A percentile compares a stretch with the other conserved stretches of the same genome.
Evolutionary conservation across 1,140 invertebrate genomes (phyloP).

Genomic region (Palaemon carinicauda): DNA sequence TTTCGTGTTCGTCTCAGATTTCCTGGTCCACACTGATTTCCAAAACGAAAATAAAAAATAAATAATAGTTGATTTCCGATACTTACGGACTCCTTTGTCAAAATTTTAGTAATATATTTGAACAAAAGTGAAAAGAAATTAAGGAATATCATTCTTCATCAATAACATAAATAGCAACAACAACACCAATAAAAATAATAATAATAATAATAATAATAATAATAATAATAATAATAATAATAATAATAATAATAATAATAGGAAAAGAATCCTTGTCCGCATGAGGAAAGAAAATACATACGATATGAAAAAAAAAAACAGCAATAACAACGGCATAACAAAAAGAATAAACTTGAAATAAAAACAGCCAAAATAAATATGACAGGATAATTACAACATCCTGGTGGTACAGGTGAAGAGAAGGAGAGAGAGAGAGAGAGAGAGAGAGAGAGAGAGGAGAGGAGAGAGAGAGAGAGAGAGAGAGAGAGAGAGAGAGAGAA

Average conservation of each 20-base stretch:
- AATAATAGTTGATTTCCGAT: neutral
- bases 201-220: neutral
- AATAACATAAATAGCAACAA: no score
- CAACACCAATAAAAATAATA: neutral
- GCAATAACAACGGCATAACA: neutral
- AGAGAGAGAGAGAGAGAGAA: neutral
- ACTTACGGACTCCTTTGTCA: neutral
- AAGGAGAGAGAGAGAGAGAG: neutral
- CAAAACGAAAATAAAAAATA: neutral
- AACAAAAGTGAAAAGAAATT: neutral
- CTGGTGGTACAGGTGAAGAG: neutral
- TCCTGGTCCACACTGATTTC: no score
- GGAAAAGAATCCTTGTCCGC: neutral
- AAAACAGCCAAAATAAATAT: neutral
- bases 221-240: neutral
- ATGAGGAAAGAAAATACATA: neutral
- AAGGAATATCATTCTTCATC: no score
- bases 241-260: no score
- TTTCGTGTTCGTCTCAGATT: no score
- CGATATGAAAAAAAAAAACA: neutral
- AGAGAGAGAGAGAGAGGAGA: neutral
- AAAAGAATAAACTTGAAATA: neutral
- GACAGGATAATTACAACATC: neutral
- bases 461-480: neutral
- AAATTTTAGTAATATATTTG: neutral